Conservation (phyloP, 2,888 invertebrate species). For the Laothoe populi region DNA sequence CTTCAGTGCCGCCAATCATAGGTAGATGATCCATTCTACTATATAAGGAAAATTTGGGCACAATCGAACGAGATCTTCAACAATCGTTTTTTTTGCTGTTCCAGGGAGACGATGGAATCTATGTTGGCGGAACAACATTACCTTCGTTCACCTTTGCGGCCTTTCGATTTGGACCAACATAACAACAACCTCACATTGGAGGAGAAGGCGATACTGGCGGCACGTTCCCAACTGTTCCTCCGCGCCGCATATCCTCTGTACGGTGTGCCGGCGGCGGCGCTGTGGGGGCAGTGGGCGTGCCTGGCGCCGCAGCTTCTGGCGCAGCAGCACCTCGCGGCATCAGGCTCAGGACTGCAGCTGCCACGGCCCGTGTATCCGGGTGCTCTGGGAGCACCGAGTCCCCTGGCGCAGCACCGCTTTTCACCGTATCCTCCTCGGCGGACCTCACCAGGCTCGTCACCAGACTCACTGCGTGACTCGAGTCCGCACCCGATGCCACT, state of each 20-base stretch:
- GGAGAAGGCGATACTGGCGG: slow-evolving; percentile 91
- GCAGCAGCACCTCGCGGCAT: slow-evolving; percentile 87
- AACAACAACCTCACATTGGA: slow-evolving; percentile 90
- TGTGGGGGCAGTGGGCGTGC: slow-evolving; percentile 91
- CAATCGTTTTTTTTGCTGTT: slow-evolving; percentile 33
- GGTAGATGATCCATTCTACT: slow-evolving; percentile 73
- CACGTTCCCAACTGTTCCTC: slow-evolving; percentile 90
- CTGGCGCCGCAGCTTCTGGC: slow-evolving; percentile 87
- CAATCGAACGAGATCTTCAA: background rate
- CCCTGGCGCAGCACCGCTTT: slow-evolving; percentile 85
- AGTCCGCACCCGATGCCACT: slow-evolving; percentile 70
- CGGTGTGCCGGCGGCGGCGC: slow-evolving; percentile 82
- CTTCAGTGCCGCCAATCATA: slow-evolving; percentile 80
- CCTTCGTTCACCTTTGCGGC: slow-evolving; percentile 90
- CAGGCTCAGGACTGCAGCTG: slow-evolving; percentile 76
- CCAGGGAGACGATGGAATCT: slow-evolving; percentile 95
- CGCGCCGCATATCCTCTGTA: slow-evolving; percentile 88
- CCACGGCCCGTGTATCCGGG: slow-evolving; percentile 81
- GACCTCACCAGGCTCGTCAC: slow-evolving; percentile 83
- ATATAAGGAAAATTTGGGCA: slow-evolving; percentile 28
- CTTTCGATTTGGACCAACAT: slow-evolving; percentile 89
- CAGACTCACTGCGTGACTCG: slow-evolving; percentile 85
- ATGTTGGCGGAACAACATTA: slow-evolving; percentile 94
- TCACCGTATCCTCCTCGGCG: slow-evolving; percentile 85
- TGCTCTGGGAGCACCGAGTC: slow-evolving; percentile 48